Conservation (phyloP, 2,113 vertebrate species). For the Oreochromis niloticus region DNA sequence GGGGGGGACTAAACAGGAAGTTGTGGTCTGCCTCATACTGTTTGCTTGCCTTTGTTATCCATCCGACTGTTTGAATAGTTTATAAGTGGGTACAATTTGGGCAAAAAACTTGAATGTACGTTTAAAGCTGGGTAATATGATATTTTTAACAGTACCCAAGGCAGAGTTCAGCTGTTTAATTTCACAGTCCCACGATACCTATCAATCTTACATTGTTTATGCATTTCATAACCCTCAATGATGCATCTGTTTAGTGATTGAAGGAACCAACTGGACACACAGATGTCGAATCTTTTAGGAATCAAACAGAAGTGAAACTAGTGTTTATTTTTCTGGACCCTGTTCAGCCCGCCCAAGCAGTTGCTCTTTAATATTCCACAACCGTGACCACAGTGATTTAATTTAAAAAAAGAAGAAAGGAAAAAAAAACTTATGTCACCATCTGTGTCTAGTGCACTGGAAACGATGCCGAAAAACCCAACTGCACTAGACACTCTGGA, state of each 20-base stretch:
- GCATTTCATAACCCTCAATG: not conserved
- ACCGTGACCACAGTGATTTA: not conserved
- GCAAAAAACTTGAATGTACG: not conserved
- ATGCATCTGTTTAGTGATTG: not conserved
- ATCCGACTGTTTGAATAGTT: not conserved
- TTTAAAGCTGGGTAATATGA: not conserved
- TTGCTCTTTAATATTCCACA: not conserved
- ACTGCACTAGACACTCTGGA: slow-evolving; percentile 58
- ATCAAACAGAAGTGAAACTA: slow-evolving; percentile 29
- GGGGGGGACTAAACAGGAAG: slow-evolving; percentile 21
- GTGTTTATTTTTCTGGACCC: slow-evolving; percentile 45
- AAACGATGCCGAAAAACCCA: slow-evolving; percentile 63
- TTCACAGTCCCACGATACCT: not conserved
- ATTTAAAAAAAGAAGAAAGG: not conserved
- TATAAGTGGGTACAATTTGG: not conserved
- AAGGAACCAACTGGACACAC: slow-evolving; percentile 1
- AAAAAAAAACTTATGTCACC: slow-evolving; percentile 30
- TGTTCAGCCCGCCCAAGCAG: not conserved
- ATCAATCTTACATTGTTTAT: not conserved
- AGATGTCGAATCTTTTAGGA: not conserved
- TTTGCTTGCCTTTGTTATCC: slow-evolving; percentile 10
- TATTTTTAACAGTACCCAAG: not conserved
- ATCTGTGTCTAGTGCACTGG: slow-evolving; percentile 61
- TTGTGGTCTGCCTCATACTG: not conserved
- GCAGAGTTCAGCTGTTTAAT: not conserved